Evolutionary conservation across 2,888 invertebrate species (phyloP).

Genomic region (Glaucopsyche alexis): DNA sequence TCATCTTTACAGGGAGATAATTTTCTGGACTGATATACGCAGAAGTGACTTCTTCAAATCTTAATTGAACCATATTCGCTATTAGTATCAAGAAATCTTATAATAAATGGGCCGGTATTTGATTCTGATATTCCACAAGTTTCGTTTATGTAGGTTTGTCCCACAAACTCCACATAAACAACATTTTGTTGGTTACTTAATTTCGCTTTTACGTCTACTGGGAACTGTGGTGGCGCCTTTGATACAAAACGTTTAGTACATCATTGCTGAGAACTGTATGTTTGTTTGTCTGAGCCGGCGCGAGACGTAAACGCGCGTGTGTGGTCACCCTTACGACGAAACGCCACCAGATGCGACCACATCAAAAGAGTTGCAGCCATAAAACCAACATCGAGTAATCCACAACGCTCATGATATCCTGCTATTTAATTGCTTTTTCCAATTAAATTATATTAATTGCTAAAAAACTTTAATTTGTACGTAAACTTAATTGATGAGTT

Average conservation of each 20-base stretch:
- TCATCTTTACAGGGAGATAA: not conserved
- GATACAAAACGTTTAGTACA: slow-evolving; percentile 64
- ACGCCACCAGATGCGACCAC: slow-evolving; percentile 73
- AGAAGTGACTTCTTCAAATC: not conserved
- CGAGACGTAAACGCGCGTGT: slow-evolving; percentile 77
- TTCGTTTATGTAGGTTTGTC: not conserved
- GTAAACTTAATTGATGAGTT: slow-evolving; percentile 1
- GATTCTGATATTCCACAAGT: not conserved
- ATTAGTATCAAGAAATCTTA: too few relatives aligned
- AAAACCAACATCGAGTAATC: slow-evolving; percentile 49
- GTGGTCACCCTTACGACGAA: slow-evolving; percentile 80
- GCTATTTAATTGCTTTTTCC: not conserved
- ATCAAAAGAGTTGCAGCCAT: slow-evolving; percentile 72
- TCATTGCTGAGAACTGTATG: slow-evolving; percentile 72
- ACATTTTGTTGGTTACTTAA: slow-evolving; percentile 39
- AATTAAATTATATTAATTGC: slow-evolving; percentile 19
- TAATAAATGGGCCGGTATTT: not conserved
- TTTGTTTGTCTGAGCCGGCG: slow-evolving; percentile 79
- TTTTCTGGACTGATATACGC: not conserved
- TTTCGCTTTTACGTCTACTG: slow-evolving; percentile 45
- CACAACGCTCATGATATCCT: slow-evolving; percentile 5
- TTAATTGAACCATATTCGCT: too few relatives aligned
- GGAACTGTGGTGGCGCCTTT: slow-evolving; percentile 64
- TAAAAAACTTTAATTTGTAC: slow-evolving; percentile 5
- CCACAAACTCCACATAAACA: slow-evolving; percentile 20